Evolutionary conservation across 2,113 vertebrate genomes (phyloP).

Genomic region (Meriones unguiculatus): DNA sequence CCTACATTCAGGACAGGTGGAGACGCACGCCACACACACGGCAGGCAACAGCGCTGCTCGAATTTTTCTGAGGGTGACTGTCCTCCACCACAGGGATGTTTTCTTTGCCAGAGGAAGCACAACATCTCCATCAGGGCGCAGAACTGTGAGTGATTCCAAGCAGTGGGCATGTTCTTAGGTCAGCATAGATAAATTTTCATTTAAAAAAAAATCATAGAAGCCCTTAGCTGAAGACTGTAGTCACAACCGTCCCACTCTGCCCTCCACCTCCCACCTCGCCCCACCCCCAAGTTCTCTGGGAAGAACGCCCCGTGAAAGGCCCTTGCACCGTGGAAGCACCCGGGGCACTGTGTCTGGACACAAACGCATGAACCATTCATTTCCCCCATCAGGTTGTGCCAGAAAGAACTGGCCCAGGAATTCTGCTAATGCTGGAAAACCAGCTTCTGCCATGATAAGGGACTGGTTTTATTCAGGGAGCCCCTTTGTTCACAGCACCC

Average conservation of each 20-base stretch:
- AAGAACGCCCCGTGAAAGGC: neutral
- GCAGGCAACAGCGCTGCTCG: too few relatives aligned
- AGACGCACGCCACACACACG: neutral
- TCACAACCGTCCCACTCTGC: too few relatives aligned
- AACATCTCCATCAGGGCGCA: neutral
- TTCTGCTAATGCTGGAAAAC: neutral
- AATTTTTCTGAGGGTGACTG: neutral
- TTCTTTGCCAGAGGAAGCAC: neutral
- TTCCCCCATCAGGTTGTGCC: neutral
- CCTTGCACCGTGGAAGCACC: too few relatives aligned
- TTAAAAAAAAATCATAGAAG: neutral
- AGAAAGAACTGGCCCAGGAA: neutral
- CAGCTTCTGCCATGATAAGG: neutral
- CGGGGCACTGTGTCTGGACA: too few relatives aligned
- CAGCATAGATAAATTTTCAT: neutral
- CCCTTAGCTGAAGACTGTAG: neutral
- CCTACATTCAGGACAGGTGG: rapidly evolving
- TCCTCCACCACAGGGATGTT: rapidly evolving
- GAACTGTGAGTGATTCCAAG: neutral
- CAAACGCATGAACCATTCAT: neutral
- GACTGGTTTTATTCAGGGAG: neutral
- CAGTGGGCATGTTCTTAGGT: neutral
- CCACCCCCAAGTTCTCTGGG: neutral
- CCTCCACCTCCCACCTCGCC: too few relatives aligned
- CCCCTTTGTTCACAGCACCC: rapidly evolving